Conservation (phyloP, 2,797 vertebrate genomes). For the Parauchenoglanis punctatus region DNA sequence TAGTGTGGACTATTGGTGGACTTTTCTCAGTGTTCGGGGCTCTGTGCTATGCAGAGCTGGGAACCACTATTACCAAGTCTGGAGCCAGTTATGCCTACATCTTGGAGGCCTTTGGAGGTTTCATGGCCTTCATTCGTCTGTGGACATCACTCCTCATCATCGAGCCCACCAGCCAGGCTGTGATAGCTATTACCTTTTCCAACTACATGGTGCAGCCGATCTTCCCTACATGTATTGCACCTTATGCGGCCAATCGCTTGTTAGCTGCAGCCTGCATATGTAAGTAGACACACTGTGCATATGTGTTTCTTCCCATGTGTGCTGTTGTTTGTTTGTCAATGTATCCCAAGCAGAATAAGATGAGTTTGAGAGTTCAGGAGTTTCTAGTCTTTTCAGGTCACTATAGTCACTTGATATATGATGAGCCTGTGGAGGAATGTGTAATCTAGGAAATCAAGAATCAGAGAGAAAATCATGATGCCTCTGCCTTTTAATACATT, state of each 20-base stretch:
- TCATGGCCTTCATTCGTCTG: conserved; percentile 87
- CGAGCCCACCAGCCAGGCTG: conserved; percentile 90
- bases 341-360: not conserved
- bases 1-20: conserved; percentile 88
- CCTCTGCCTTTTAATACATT: not conserved
- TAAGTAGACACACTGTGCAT: conserved; percentile 69
- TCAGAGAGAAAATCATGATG: not conserved
- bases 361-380: not conserved
- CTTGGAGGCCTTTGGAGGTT: conserved; percentile 88
- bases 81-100: conserved; percentile 96
- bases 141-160: conserved; percentile 95
- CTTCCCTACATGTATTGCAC: conserved; percentile 85
- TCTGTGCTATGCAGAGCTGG: conserved; percentile 91
- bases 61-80: conserved; percentile 92
- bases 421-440: not conserved
- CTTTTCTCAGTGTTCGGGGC: conserved; percentile 90
- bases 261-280: conserved; percentile 89
- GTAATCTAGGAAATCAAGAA: not conserved
- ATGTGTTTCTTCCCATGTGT: conserved; percentile 1
- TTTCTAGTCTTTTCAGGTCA: not conserved
- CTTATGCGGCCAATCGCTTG: conserved; percentile 83
- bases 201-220: conserved; percentile 93
- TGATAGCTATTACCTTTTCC: conserved; percentile 94
- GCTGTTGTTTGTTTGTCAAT: conserved; percentile 1
- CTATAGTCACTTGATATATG: not conserved